A percentile compares a stretch with the other conserved stretches of the same genome.
These are phyloP conservation scores for Athetis lepigone DNA, from an alignment of 2,888 invertebrate species.

Conservation along the genomic window DNA sequence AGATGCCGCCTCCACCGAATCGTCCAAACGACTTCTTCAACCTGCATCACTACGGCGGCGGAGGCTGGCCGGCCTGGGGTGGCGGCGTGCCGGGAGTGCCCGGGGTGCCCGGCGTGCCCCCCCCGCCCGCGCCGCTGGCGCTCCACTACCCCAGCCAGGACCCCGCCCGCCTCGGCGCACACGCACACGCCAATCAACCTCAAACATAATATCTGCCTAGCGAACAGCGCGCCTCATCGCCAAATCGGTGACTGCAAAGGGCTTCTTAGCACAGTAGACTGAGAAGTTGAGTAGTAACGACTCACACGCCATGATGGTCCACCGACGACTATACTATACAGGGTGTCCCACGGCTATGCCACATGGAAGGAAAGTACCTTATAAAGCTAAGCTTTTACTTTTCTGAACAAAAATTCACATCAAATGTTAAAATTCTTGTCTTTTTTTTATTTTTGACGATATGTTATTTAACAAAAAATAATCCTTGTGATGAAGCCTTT, in stretches of 20 bases:
- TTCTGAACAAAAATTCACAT: no score
- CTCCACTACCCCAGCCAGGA: conserved; percentile 99
- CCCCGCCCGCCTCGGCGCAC: conserved; percentile 96
- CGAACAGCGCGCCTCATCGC: background rate
- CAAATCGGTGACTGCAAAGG: conserved; percentile 3
- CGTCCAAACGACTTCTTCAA: conserved; percentile 92
- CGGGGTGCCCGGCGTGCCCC: conserved; percentile 53
- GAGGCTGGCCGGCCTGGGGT: conserved; percentile 74
- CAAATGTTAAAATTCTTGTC: no score
- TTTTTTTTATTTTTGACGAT: no score
- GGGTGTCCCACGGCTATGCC: no score
- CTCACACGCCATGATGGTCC: no score
- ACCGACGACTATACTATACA: no score
- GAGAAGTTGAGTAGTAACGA: background rate
- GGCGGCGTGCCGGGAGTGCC: conserved; percentile 63
- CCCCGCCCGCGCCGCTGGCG: conserved; percentile 89
- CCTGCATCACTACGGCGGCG: conserved; percentile 85
- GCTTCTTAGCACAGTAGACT: conserved; percentile 5
- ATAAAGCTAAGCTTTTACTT: no score
- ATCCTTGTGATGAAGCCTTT: no score
- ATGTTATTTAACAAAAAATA: no score
- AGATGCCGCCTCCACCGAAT: conserved; percentile 87
- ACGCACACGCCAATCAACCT: conserved; percentile 83
- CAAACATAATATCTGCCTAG: conserved; percentile 73
- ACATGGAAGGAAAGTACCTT: no score